A percentile compares a stretch with the other conserved stretches of the same genome.
These are phyloP conservation scores for Charina bottae DNA, from an alignment of 2,113 vertebrate species.

Conservation along the genomic window DNA sequence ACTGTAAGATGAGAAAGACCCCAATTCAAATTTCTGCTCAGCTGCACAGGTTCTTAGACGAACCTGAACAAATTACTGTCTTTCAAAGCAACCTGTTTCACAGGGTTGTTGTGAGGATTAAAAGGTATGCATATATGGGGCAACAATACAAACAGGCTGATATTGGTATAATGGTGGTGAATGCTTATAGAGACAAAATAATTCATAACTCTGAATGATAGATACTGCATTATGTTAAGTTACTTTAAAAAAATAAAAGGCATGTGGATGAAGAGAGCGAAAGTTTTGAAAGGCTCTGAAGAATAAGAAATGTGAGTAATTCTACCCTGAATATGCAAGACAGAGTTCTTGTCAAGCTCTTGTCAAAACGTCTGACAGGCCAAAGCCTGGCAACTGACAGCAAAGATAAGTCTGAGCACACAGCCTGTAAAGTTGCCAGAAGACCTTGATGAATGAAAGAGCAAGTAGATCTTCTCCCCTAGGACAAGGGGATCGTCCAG, in stretches of 20 bases:
- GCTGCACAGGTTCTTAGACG: too few species aligned
- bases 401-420: slow-evolving; percentile 59
- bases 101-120: neutral
- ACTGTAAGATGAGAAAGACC: neutral
- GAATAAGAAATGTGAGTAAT: slow-evolving; percentile 42
- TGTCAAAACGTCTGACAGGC: slow-evolving; percentile 72
- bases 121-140: neutral
- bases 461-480: slow-evolving; percentile 64
- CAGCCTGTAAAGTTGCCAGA: slow-evolving; percentile 52
- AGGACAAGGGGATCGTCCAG: slow-evolving; percentile 61
- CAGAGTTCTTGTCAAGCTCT: slow-evolving; percentile 36
- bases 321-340: slow-evolving; percentile 44
- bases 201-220: neutral
- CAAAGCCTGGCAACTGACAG: slow-evolving; percentile 70
- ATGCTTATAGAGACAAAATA: neutral
- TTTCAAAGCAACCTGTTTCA: neutral
- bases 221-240: neutral
- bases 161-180: neutral
- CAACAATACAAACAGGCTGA: neutral
- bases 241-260: slow-evolving; percentile 8
- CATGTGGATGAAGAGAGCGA: neutral
- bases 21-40: neutral
- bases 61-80: neutral
- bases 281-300: slow-evolving; percentile 28
- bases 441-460: slow-evolving; percentile 70